Evolutionary conservation across 2,888 invertebrate genomes (phyloP).

Genomic region (Athripsodes cinereus): DNA sequence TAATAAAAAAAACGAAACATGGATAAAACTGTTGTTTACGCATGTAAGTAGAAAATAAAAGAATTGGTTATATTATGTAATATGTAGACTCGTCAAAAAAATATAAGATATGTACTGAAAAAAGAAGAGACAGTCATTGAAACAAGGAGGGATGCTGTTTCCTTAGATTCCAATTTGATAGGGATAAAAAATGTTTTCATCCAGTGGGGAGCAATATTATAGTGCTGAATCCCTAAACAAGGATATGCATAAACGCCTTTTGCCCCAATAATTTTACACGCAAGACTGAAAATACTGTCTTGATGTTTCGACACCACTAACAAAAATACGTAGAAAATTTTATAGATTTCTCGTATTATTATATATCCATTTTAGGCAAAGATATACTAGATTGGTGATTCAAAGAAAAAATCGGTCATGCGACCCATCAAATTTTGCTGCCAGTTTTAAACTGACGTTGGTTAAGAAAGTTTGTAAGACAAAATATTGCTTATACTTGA

Average conservation of each 20-base stretch:
- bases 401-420: no score
- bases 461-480: no score
- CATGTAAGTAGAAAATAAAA: background rate
- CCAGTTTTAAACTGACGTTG: no score
- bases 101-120: background rate
- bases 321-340: no score
- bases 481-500: no score
- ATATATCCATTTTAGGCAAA: no score
- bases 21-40: no score
- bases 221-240: background rate
- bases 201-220: background rate
- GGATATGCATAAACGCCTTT: constrained; percentile 8
- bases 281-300: background rate
- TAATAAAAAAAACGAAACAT: background rate
- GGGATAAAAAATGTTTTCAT: constrained; percentile 18
- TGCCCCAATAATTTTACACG: background rate
- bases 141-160: background rate
- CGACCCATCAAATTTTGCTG: no score
- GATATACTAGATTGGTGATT: no score
- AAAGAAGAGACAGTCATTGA: background rate
- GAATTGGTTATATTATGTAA: background rate
- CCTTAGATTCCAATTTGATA: constrained; percentile 24
- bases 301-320: no score
- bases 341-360: no score
- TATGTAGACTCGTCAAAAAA: background rate